Evolutionary conservation across 92 coral and sea anemone genomes (phyloP), one percentile per base, ranked within the genome.

Genomic region (Bergia puertoricense): DNA sequence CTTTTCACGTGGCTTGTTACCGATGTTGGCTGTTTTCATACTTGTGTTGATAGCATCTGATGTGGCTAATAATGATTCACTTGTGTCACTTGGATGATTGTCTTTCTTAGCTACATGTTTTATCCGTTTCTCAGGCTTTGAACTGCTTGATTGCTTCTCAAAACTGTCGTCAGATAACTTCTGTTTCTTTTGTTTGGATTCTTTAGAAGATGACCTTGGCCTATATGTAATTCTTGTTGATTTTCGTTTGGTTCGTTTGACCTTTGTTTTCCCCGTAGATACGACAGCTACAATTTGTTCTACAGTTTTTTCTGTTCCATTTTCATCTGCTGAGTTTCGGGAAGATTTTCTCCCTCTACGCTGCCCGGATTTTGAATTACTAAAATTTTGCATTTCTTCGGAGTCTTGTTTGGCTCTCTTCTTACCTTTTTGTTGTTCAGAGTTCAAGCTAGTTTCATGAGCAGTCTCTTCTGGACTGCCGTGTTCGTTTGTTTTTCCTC

Each of bases 241-340:
- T 80, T 80, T 80, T 22, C 85, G 85, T 56, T 38, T 80, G 3
- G 46, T 80, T 57, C n/a, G 81, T 20, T 77, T 77, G 56, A 7
- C 45, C 9, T 57, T 57, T 39, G 46, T 10, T 6, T 50, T 37
- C 22, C 7, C 85, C 30, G 8, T 14, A 0, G 85, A 43, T 3
- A 6, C 36, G 8, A 37, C 73, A 54, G 66, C 13, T 20, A 1
- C 22, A 36, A 73, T 57, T 16, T 80, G 71, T 14, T 80, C 85
- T 57, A 4, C 46, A 37, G 46, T 80, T 48, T 5, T 22, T 16
- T 30, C 41, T 54, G 69, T 14, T 56, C 39, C 43, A 57, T 39
- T 4, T 54, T 7, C 72, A 57, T 13, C 69, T 57, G 38, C 44
- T 15, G 72, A 56, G 5, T 59, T 84, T 45, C 65, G 71, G 79